Conservation (phyloP, 1,140 invertebrate genomes). For the Diplogasteroides magnus region DNA sequence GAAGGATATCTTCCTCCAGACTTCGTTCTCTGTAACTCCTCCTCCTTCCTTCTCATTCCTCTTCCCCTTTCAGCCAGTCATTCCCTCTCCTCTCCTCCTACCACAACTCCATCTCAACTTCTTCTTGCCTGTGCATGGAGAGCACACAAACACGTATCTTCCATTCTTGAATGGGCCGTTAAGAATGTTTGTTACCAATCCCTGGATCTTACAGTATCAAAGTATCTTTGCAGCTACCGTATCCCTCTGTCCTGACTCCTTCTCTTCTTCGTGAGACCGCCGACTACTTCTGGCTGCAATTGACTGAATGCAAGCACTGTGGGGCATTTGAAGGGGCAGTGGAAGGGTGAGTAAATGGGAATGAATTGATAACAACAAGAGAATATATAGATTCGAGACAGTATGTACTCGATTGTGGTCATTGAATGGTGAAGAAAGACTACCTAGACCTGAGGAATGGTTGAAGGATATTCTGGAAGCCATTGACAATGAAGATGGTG, state of each 20-base stretch:
- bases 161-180: conserved; percentile 36
- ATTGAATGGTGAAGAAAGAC: conserved; percentile 3
- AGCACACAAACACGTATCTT: conserved; percentile 41
- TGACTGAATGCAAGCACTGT: conserved; percentile 45
- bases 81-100: background rate
- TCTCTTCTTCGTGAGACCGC: conserved; percentile 30
- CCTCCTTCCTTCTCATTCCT: background rate
- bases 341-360: conserved; percentile 24
- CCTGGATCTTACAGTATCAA: conserved; percentile 1
- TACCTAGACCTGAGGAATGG: conserved; percentile 33
- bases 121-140: conserved; percentile 42
- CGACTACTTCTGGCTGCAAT: conserved; percentile 43
- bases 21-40: background rate
- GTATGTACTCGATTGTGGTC: conserved; percentile 39
- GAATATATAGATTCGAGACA: conserved; percentile 15
- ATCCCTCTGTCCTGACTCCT: conserved; percentile 7
- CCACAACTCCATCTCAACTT: conserved; percentile 23
- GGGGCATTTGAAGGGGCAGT: conserved; percentile 46
- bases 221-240: conserved; percentile 26
- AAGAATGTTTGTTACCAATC: conserved; percentile 13
- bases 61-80: background rate
- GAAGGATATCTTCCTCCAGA: conserved; percentile 33
- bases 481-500: conserved; percentile 34
- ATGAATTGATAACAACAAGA: background rate
- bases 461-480: conserved; percentile 34